A percentile compares a stretch with the other conserved stretches of the same genome.
phyloP scores from a whole-genome alignment of 2,797 vertebrate genomes.

The Siniperca undulata region DNA sequence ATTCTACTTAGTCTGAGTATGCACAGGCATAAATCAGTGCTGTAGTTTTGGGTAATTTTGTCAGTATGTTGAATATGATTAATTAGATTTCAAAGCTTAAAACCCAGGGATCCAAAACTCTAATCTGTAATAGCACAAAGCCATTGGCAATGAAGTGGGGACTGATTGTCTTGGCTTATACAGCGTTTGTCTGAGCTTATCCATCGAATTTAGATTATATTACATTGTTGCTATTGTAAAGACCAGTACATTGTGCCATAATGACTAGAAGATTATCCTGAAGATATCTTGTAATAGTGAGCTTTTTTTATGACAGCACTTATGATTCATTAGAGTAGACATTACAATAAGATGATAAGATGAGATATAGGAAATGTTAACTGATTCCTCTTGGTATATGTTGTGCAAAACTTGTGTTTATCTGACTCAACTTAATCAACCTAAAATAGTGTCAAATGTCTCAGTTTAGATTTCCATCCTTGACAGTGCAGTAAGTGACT shows the following conservation, averaged over 20 bases:
- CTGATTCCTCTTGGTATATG: not conserved
- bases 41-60: conserved; percentile 30
- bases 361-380: not conserved
- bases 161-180: conserved; percentile 46
- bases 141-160: conserved; percentile 41
- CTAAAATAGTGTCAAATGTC: not conserved
- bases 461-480: not conserved
- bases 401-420: not conserved
- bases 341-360: not conserved
- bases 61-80: conserved; percentile 46
- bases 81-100: conserved; percentile 62
- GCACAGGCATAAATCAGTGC: conserved; percentile 28
- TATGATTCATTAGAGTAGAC: not conserved
- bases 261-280: not conserved
- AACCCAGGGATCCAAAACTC: conserved; percentile 43
- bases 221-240: conserved; percentile 43
- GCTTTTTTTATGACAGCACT: not conserved
- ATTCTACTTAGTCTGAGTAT: conserved; percentile 4
- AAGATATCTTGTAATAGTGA: conserved; percentile 8
- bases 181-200: conserved; percentile 42
- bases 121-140: conserved; percentile 56
- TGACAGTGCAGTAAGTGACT: not conserved
- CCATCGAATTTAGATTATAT: conserved; percentile 38
- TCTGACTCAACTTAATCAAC: not conserved
- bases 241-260: conserved; percentile 9